Base-by-base conservation (phyloP, 2,113 vertebrate species). In the Casuarius casuarius region DNA sequence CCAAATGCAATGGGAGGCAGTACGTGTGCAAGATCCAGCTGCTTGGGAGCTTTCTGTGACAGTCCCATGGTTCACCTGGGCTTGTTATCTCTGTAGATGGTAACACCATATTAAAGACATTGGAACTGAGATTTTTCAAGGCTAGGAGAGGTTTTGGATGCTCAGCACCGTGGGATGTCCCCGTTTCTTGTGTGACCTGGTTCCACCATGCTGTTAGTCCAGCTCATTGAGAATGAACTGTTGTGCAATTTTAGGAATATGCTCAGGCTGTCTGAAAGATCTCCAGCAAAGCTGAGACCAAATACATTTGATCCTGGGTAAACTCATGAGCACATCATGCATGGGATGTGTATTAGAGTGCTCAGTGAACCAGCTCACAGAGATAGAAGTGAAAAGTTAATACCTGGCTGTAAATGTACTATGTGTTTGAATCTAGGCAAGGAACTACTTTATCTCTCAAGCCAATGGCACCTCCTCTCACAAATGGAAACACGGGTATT, bases 401-500 rank as follows among this genome's bases (percentile, higher is more conserved):
- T 38, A n/a, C 19, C 22, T 79, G 56, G 18, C 44, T 87, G 17
- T 59, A 52, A 67, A 52, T 10, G 18, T 6, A 20, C 16, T 10
- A 33, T 46, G 20, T 72, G 15, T 89, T 75, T 94, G 62, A 46
- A 51, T 23, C 19, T 38, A 62, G 51, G 66, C 35, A 79, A 75
- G 89, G 65, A 72, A 4, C n/a, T 80, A 3, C 61, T 92, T 68
- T 28, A 25, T 78, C 68, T 90, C 81, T 51, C 71, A 80, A 87
- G 79, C 52, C 84, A 52, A 26, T 31, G 40, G 42, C 65, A 72
- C 46, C n/a, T 76, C 87, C 56, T 61, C 72, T 84, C 0, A 0
- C 86, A 79, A 95, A 75, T 72, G 95, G 96, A 68, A 87, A 87
- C 33, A 9, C 22, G 28, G 7, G 4, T 67, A 42, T 96, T 97